Conservation (phyloP, 1,140 invertebrate species). For the Meteorus sp. region DNA sequence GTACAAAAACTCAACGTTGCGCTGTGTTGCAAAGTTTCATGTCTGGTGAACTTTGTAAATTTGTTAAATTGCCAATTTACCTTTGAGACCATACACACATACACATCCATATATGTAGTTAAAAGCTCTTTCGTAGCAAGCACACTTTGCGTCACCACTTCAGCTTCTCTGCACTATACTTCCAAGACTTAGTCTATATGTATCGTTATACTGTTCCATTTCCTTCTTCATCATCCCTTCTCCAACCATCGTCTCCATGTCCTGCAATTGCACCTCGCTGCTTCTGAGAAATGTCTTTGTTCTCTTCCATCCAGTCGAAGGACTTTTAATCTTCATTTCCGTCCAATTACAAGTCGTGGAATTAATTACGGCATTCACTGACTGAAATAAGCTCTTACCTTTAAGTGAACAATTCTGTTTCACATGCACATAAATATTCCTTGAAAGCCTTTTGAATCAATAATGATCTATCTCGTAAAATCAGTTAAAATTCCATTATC, state of each 20-base stretch:
- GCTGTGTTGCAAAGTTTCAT: conserved; percentile 32
- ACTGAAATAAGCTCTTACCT: background rate
- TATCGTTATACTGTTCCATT: background rate
- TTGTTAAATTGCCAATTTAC: conserved; percentile 59
- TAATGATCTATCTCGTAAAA: background rate
- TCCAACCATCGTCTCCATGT: conserved; percentile 20
- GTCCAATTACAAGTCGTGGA: conserved; percentile 44
- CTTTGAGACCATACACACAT: conserved; percentile 54
- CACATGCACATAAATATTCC: no score
- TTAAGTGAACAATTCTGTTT: no score
- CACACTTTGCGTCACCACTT: conserved; percentile 20
- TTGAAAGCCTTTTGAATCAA: background rate
- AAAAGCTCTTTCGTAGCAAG: conserved; percentile 31
- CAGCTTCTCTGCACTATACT: background rate
- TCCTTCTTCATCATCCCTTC: background rate
- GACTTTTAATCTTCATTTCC: conserved; percentile 49
- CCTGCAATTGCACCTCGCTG: background rate
- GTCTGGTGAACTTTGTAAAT: conserved; percentile 51
- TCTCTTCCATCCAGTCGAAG: conserved; percentile 27
- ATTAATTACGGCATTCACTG: conserved; percentile 49
- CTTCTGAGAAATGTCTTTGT: conserved; percentile 16
- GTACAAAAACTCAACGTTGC: no score
- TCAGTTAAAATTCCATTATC: background rate
- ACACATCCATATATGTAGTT: no score
- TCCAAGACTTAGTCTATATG: background rate